These are phyloP conservation scores for Tenrec ecaudatus DNA, from an alignment of 2,113 vertebrate species.

Conservation along the genomic window DNA sequence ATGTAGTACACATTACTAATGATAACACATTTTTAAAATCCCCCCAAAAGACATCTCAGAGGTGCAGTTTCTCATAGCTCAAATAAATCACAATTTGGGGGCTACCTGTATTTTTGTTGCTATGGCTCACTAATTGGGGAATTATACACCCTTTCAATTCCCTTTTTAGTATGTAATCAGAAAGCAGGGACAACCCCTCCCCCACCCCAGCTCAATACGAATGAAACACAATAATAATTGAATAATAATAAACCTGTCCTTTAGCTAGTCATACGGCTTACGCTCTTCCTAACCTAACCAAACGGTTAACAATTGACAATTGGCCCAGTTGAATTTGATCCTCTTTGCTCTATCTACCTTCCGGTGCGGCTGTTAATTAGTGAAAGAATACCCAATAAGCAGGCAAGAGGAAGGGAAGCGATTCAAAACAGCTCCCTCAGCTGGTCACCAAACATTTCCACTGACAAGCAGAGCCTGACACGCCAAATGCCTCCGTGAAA, in stretches of 20 bases:
- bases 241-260: neutral
- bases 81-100: neutral
- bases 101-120: neutral
- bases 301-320: neutral
- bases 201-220: no score
- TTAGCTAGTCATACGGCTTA: neutral
- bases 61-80: neutral
- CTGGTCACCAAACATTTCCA: slow-evolving; percentile 13
- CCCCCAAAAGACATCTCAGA: no score
- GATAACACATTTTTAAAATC: neutral
- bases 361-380: neutral
- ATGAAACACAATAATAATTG: no score
- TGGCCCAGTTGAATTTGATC: neutral
- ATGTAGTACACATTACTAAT: neutral
- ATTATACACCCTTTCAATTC: slow-evolving; percentile 2
- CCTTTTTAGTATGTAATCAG: slow-evolving; percentile 13
- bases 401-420: slow-evolving; percentile 5
- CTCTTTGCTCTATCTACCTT: neutral
- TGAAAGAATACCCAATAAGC: slow-evolving; percentile 18
- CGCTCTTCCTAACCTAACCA: neutral
- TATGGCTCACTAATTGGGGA: neutral
- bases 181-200: neutral
- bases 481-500: neutral
- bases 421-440: neutral
- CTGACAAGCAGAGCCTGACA: slow-evolving; percentile 8